Percentiles rank a stretch among this genome's conserved stretches.
Conservation (phyloP, 2,888 invertebrate genomes). For the Drosophila tripunctata region DNA sequence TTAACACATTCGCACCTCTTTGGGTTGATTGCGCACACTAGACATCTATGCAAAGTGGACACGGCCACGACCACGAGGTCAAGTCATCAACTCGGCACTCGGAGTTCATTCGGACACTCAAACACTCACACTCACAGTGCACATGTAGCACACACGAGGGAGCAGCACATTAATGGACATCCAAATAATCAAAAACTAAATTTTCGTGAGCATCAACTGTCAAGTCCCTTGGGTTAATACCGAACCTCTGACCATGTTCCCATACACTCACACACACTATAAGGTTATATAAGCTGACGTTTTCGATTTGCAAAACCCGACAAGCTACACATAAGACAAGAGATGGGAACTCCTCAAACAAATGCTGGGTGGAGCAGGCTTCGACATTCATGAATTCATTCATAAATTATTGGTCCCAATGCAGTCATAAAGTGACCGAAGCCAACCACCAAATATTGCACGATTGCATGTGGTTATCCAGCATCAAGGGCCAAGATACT, state of each 20-base stretch:
- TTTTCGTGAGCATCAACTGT: slow-evolving; percentile 48
- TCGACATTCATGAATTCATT: slow-evolving; percentile 79
- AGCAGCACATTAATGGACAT: slow-evolving; percentile 75
- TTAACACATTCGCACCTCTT: slow-evolving; percentile 71
- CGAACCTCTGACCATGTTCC: neutral
- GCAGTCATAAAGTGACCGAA: slow-evolving; percentile 76
- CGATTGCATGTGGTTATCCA: slow-evolving; percentile 65
- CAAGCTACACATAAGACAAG: slow-evolving; percentile 25
- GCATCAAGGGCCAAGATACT: slow-evolving; percentile 8
- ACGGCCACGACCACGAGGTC: slow-evolving; percentile 32
- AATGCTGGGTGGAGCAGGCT: slow-evolving; percentile 10
- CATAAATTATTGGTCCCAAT: slow-evolving; percentile 79
- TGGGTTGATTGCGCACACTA: slow-evolving; percentile 58
- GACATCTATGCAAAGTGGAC: slow-evolving; percentile 49
- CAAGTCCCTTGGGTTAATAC: slow-evolving; percentile 46
- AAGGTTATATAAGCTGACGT: slow-evolving; percentile 52
- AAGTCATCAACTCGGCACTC: slow-evolving; percentile 27
- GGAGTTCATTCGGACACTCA: slow-evolving; percentile 18
- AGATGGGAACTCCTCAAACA: slow-evolving; percentile 17
- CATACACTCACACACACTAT: no score
- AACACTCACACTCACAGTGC: neutral
- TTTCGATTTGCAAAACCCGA: slow-evolving; percentile 49
- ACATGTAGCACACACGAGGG: slow-evolving; percentile 57
- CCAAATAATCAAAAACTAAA: slow-evolving; percentile 77
- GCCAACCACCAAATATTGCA: slow-evolving; percentile 72